Conservation (phyloP, 2,888 invertebrate species). For the Plemyria rubiginata region DNA sequence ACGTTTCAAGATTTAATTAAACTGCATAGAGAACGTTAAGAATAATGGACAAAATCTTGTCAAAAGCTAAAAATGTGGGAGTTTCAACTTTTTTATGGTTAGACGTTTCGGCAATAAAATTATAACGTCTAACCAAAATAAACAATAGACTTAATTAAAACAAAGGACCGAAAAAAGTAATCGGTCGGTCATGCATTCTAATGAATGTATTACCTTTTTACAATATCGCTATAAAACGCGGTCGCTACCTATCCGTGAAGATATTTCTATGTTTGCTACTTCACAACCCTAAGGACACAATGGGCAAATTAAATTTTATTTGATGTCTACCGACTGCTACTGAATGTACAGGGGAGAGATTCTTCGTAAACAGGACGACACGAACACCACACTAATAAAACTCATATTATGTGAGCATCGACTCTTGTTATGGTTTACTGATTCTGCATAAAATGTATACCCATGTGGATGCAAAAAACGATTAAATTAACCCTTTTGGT, state of each 20-base stretch:
- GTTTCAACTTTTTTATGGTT: conserved; percentile 5
- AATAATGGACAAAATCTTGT: conserved; percentile 16
- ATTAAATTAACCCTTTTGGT: conserved; percentile 62
- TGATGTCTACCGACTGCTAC: conserved; percentile 66
- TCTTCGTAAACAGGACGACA: conserved; percentile 72
- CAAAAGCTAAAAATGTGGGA: conserved; percentile 14
- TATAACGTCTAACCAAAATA: conserved; percentile 15
- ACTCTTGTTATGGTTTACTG: conserved; percentile 69
- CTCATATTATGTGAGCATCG: conserved; percentile 45
- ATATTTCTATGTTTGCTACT: conserved; percentile 44
- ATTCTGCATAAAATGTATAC: conserved; percentile 68
- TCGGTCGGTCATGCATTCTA: conserved; percentile 29
- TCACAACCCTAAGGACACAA: conserved; percentile 58
- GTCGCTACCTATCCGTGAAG: conserved; percentile 35
- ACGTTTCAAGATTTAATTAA: conserved; percentile 28
- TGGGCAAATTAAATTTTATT: conserved; percentile 78
- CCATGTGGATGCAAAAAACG: conserved; percentile 56
- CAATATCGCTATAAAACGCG: conserved; percentile 34
- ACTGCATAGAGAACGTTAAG: conserved; percentile 24
- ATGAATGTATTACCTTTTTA: conserved; percentile 34
- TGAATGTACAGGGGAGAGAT: conserved; percentile 54
- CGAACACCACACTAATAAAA: conserved; percentile 57
- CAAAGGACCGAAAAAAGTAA: conserved; percentile 21
- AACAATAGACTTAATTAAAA: conserved; percentile 22
- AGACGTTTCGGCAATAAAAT: conserved; percentile 12